These are phyloP conservation scores for Dendroctonus ponderosae DNA, from an alignment of 1,140 invertebrate species.

Conservation along the genomic window DNA sequence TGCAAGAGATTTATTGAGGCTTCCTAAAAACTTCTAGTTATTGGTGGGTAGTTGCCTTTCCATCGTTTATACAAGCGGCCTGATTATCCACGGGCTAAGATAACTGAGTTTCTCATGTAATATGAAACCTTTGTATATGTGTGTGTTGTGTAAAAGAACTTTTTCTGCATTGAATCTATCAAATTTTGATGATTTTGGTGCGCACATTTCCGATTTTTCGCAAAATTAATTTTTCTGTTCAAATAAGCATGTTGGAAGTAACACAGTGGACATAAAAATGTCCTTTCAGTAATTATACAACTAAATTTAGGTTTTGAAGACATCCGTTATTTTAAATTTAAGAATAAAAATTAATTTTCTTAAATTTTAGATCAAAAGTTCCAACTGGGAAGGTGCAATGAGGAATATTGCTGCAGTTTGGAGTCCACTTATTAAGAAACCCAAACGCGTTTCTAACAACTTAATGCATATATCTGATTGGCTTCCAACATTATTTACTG, in stretches of 20 bases:
- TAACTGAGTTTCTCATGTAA: too few relatives aligned
- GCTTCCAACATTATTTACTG: slow-evolving; percentile 76
- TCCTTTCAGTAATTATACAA: too few relatives aligned
- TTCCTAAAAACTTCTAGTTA: not conserved
- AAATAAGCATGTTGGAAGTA: too few relatives aligned
- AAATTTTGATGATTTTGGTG: too few relatives aligned
- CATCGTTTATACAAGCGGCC: not conserved
- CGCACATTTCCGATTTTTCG: too few relatives aligned
- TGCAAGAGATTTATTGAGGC: too few relatives aligned
- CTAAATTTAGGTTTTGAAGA: too few relatives aligned
- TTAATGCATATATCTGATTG: slow-evolving; percentile 84
- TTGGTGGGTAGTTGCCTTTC: not conserved
- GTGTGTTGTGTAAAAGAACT: slow-evolving; percentile 21
- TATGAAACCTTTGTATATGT: not conserved
- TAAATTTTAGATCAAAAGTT: slow-evolving; percentile 65
- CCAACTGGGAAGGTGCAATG: slow-evolving; percentile 84
- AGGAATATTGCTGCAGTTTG: slow-evolving; percentile 76
- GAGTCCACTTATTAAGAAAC: slow-evolving; percentile 64
- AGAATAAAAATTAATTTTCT: too few relatives aligned
- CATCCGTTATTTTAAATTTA: too few relatives aligned
- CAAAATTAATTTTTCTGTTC: too few relatives aligned
- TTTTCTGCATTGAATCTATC: too few relatives aligned
- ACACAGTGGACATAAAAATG: too few relatives aligned
- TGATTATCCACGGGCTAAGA: not conserved
- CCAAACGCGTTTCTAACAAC: slow-evolving; percentile 65